Evolutionary conservation across 2,888 invertebrate genomes (phyloP).

Genomic region (Brachycybe producta): DNA sequence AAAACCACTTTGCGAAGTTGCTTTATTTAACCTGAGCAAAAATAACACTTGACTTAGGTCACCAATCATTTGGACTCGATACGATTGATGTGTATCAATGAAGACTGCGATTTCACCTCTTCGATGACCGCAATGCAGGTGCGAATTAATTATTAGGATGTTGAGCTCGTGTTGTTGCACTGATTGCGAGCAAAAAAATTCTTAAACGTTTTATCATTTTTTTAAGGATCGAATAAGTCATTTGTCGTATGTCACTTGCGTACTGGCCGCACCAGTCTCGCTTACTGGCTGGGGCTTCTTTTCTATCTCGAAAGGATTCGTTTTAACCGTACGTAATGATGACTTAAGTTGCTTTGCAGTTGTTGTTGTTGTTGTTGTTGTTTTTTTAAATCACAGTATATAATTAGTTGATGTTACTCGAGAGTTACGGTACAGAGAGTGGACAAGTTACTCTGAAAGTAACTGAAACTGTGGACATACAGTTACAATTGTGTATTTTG

Average conservation of each 20-base stretch:
- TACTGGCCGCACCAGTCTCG: conserved; percentile 13
- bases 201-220: not conserved
- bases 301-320: conserved; percentile 13
- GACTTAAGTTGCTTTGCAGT: not conserved
- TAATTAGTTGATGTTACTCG: no score
- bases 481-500: no score
- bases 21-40: not conserved
- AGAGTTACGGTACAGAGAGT: no score
- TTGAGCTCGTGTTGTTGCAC: no score
- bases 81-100: conserved; percentile 9
- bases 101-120: not conserved
- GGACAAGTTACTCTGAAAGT: no score
- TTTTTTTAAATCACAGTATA: no score
- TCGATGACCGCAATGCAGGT: conserved; percentile 13
- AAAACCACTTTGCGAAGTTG: not conserved
- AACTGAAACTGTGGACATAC: no score
- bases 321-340: conserved; percentile 12
- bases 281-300: conserved; percentile 18
- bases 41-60: not conserved
- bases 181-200: not conserved
- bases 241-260: conserved; percentile 11
- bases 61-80: conserved; percentile 12
- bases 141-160: not conserved
- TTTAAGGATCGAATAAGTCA: conserved; percentile 12
- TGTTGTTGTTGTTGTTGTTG: no score